Evolutionary conservation across 2,797 vertebrate species (phyloP).

Genomic region (Mormyrops attenuatus): DNA sequence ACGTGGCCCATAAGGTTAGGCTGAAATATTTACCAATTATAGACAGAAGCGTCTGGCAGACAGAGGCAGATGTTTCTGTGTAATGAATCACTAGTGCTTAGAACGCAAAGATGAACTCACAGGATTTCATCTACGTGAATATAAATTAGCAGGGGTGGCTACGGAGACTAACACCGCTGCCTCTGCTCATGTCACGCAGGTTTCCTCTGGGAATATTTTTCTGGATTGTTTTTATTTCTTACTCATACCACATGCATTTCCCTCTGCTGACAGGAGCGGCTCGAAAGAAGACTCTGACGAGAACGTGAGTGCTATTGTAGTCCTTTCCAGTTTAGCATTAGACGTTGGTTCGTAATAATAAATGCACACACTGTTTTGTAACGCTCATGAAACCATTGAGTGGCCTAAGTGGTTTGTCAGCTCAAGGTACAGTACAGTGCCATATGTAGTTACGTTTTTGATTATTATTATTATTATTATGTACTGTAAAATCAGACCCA

Average conservation of each 20-base stretch:
- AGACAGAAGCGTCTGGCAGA: neutral
- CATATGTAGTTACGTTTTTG: neutral
- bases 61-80: neutral
- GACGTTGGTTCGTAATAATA: neutral
- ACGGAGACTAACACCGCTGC: neutral
- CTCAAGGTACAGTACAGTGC: neutral
- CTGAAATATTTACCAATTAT: neutral
- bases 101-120: neutral
- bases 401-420: neutral
- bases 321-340: neutral
- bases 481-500: neutral
- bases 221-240: neutral
- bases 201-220: neutral
- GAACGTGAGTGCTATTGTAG: neutral
- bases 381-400: neutral
- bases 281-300: neutral
- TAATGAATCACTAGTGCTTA: constrained; percentile 7
- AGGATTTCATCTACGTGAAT: neutral
- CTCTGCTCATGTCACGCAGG: neutral
- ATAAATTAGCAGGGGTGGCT: neutral
- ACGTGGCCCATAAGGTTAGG: neutral
- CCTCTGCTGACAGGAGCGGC: neutral
- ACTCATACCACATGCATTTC: neutral
- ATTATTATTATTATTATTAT: neutral
- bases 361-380: neutral